Conservation (phyloP, 2,888 invertebrate species). For the Eupithecia subumbrata region DNA sequence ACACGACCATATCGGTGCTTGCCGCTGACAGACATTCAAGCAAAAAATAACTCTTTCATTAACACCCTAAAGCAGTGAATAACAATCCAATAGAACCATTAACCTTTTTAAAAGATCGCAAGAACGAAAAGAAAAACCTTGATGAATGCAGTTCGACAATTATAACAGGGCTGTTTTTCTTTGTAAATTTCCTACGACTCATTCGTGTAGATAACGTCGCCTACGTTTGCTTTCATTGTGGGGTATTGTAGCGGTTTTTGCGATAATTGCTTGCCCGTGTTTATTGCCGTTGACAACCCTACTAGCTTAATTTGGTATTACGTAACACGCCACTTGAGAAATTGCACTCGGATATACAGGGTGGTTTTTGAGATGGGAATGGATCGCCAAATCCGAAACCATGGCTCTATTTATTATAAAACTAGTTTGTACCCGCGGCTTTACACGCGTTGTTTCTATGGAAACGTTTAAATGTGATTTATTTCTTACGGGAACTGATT, state of each 20-base stretch:
- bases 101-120: slow-evolving; percentile 60
- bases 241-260: slow-evolving; percentile 50
- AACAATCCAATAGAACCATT: slow-evolving; percentile 58
- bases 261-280: slow-evolving; percentile 48
- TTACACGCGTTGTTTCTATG: no score
- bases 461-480: no score
- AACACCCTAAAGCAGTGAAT: slow-evolving; percentile 49
- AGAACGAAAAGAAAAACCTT: slow-evolving; percentile 57
- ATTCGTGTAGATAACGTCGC: slow-evolving; percentile 53
- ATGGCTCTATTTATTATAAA: no score
- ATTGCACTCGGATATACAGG: slow-evolving; percentile 22
- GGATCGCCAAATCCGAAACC: no score
- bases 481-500: no score
- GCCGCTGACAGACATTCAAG: slow-evolving; percentile 35
- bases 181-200: slow-evolving; percentile 60
- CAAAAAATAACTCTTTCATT: slow-evolving; percentile 40
- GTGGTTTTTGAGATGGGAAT: no score
- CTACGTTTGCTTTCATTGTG: slow-evolving; percentile 55
- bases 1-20: slow-evolving; percentile 15
- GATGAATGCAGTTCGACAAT: slow-evolving; percentile 64
- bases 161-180: slow-evolving; percentile 65
- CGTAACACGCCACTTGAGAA: slow-evolving; percentile 43
- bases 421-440: no score
- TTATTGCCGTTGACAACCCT: slow-evolving; percentile 57
- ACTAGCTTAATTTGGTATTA: slow-evolving; percentile 45